Evolutionary conservation across 2,113 vertebrate species (phyloP), one percentile per base, ranked within the genome.

Genomic region (Lethenteron camtschaticum): DNA sequence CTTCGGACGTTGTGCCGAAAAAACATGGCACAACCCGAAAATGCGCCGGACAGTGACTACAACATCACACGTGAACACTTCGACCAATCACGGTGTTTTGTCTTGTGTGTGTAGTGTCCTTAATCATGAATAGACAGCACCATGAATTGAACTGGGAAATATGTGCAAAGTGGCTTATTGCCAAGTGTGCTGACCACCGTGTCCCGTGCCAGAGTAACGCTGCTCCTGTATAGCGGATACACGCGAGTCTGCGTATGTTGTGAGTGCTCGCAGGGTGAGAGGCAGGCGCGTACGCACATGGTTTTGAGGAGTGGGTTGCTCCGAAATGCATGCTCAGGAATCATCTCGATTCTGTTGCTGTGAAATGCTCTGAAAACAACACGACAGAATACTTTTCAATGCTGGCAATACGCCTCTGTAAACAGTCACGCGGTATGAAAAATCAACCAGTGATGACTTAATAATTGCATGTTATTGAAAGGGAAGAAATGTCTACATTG

Each of bases 281-380:
- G 12, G 57, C n/a, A 2, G 57, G 70, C 1, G 11, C 66, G 55
- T 71, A 83, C 89, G 81, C 80, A 95, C 90, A 95, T 85, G 77
- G 86, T 88, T 75, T 82, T 81, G 71, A 95, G 86, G 4, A 85
- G 85, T 14, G 89, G 87, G 77, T 95, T 95, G 58, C 86, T 86
- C 41, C 79, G 79, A 79, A 95, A 95, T 71, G 87, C 88, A 55
- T 81, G 82, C 69, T 90, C 87, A 1, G 90, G 90, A 78, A 95
- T 95, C 2, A 83, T 84, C 75, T 81, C 84, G 78, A 95, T 90
- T 74, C 84, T 86, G 81, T 95, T 95, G 74, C 84, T 92, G 68
- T 95, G 86, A 80, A 95, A 91, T 75, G 86, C 85, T 74, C 90
- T 95, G 74, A 70, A 75, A 72, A 71, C 70, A 78, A 75, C 74